A percentile compares a stretch with the other conserved stretches of the same genome.
These are phyloP conservation scores for Solen grandis DNA, from an alignment of 1,140 invertebrate genomes.

Conservation along the genomic window DNA sequence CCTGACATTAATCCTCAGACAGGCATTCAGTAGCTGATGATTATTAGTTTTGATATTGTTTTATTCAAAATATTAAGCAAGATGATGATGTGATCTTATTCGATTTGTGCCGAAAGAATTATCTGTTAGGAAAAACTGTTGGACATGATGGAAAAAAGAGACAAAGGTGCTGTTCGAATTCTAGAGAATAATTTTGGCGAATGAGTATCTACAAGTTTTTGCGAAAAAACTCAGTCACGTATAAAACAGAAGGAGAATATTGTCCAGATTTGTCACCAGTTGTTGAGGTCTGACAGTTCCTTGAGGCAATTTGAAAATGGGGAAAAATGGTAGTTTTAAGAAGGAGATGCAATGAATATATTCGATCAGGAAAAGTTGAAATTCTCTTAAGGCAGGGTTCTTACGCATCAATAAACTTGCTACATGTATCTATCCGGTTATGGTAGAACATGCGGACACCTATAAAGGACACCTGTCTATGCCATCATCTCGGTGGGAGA, in stretches of 20 bases:
- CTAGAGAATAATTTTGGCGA: slow-evolving; percentile 16
- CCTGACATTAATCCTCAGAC: too few relatives aligned
- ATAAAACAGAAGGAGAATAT: not conserved
- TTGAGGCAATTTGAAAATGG: slow-evolving; percentile 25
- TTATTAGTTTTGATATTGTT: too few relatives aligned
- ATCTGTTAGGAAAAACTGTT: slow-evolving; percentile 3
- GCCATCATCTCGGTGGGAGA: too few relatives aligned
- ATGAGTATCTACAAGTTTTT: slow-evolving; percentile 43
- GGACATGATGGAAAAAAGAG: slow-evolving; percentile 42
- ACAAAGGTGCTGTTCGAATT: slow-evolving; percentile 10
- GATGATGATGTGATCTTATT: not conserved
- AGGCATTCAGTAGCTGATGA: too few relatives aligned
- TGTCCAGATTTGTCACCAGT: not conserved
- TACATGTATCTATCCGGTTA: slow-evolving; percentile 12
- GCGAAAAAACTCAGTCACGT: slow-evolving; percentile 8
- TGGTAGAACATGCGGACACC: not conserved
- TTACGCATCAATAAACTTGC: not conserved
- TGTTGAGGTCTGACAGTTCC: slow-evolving; percentile 11
- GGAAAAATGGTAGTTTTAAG: slow-evolving; percentile 7
- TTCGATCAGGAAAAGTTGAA: not conserved
- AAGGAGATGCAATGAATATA: not conserved
- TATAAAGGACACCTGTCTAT: not conserved
- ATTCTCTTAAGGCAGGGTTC: not conserved
- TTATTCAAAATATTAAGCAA: too few relatives aligned
- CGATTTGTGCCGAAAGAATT: not conserved